Conservation (phyloP, 2,797 vertebrate genomes). For the Sebastes taczanowskii region DNA sequence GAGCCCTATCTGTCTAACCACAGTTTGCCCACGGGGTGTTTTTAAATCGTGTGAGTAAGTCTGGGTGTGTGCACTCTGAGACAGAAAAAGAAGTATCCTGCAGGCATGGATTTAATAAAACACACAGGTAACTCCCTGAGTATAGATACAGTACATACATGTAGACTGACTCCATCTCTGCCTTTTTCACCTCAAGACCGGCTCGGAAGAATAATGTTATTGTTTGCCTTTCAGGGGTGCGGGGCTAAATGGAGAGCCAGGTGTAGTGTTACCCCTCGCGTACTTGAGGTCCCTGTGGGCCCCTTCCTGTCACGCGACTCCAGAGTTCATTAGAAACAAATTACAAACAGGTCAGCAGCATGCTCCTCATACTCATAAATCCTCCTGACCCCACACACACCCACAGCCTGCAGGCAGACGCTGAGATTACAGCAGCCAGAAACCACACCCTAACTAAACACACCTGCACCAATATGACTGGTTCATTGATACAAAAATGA, state of each 20-base stretch:
- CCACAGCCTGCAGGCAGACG: constrained; percentile 38
- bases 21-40: constrained; percentile 49
- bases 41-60: constrained; percentile 43
- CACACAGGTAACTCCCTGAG: constrained; percentile 19
- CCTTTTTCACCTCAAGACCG: constrained; percentile 22
- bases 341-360: constrained; percentile 52
- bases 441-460: constrained; percentile 58
- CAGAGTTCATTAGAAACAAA: constrained; percentile 61
- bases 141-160: neutral
- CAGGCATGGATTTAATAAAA: constrained; percentile 52
- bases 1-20: constrained; percentile 36
- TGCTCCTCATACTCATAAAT: constrained; percentile 18
- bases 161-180: constrained; percentile 15
- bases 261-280: constrained; percentile 35
- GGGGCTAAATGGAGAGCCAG: constrained; percentile 38
- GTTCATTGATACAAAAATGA: constrained; percentile 10
- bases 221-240: constrained; percentile 56
- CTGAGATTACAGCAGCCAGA: constrained; percentile 50
- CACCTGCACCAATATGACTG: constrained; percentile 48
- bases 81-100: constrained; percentile 47
- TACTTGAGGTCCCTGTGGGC: constrained; percentile 45
- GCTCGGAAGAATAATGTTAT: constrained; percentile 65
- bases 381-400: constrained; percentile 8
- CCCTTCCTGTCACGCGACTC: constrained; percentile 63
- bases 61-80: constrained; percentile 42